Conservation (phyloP, 2,113 vertebrate genomes). For the Lethenteron camtschaticum region DNA sequence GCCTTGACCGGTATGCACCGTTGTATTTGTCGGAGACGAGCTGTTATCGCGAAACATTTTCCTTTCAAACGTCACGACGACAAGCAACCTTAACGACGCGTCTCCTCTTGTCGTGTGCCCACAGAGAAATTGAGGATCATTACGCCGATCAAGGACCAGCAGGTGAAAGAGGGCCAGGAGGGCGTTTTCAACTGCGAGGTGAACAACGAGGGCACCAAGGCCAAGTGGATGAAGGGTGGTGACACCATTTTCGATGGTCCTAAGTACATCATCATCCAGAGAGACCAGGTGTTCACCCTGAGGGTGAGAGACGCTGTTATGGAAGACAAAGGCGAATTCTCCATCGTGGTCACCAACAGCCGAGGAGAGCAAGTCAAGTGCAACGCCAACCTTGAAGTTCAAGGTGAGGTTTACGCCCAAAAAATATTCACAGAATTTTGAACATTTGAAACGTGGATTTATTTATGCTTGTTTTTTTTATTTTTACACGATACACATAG, state of each 20-base stretch:
- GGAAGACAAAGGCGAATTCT: constrained; percentile 50
- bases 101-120: constrained; percentile 12
- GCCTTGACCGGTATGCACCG: no score
- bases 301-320: constrained; percentile 53
- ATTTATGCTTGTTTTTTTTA: no score
- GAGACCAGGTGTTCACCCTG: constrained; percentile 65
- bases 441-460: no score
- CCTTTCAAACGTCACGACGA: no score
- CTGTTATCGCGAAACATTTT: no score
- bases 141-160: constrained; percentile 58
- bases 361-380: constrained; percentile 62
- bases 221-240: constrained; percentile 75
- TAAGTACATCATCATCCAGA: constrained; percentile 67
- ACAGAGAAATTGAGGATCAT: constrained; percentile 78
- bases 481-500: no score
- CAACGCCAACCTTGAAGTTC: constrained; percentile 37
- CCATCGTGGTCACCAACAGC: constrained; percentile 44
- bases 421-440: no score
- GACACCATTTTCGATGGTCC: constrained; percentile 76
- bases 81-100: no score
- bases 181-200: constrained; percentile 79
- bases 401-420: constrained; percentile 29
- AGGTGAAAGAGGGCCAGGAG: constrained; percentile 60
- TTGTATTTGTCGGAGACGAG: no score
- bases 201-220: constrained; percentile 72